These are phyloP conservation scores for Andrena chrysosceles DNA, from an alignment of 2,888 invertebrate species.

Conservation along the genomic window DNA sequence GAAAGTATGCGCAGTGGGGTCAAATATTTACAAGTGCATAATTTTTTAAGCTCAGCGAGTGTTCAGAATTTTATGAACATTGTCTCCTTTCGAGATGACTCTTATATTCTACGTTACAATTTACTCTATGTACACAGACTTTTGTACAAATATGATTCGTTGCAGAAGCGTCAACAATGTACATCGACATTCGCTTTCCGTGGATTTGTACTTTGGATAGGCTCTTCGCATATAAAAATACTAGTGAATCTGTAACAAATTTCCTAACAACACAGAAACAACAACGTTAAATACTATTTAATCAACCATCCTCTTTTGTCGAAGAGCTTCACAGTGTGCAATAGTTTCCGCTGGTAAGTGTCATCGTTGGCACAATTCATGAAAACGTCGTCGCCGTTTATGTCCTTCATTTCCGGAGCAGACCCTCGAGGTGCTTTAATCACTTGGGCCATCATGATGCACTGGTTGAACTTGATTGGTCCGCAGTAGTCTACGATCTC, in stretches of 20 bases:
- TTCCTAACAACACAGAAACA: not conserved
- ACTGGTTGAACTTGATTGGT: slow-evolving; percentile 78
- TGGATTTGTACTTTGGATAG: slow-evolving; percentile 41
- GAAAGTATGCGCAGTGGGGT: not conserved
- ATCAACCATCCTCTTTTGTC: slow-evolving; percentile 78
- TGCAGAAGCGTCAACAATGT: slow-evolving; percentile 6
- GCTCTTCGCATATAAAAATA: slow-evolving; percentile 29
- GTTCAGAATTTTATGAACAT: not conserved
- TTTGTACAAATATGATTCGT: not conserved
- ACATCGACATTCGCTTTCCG: slow-evolving; percentile 9
- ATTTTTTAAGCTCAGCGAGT: not conserved
- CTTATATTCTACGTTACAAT: slow-evolving; percentile 15
- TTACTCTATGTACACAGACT: slow-evolving; percentile 26
- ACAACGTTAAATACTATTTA: slow-evolving; percentile 50
- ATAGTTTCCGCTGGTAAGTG: slow-evolving; percentile 75
- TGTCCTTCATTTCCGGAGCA: slow-evolving; percentile 74
- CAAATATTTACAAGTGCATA: not conserved
- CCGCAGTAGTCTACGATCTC: slow-evolving; percentile 75
- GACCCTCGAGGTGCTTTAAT: slow-evolving; percentile 79
- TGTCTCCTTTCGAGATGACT: slow-evolving; percentile 14
- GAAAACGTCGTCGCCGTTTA: slow-evolving; percentile 74
- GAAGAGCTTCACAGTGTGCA: slow-evolving; percentile 76
- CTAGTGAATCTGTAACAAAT: slow-evolving; percentile 14
- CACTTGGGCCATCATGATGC: slow-evolving; percentile 82
- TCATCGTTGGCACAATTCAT: slow-evolving; percentile 73